Base-by-base conservation (phyloP, 2,888 invertebrate species). In the Andrena trimmerana region DNA sequence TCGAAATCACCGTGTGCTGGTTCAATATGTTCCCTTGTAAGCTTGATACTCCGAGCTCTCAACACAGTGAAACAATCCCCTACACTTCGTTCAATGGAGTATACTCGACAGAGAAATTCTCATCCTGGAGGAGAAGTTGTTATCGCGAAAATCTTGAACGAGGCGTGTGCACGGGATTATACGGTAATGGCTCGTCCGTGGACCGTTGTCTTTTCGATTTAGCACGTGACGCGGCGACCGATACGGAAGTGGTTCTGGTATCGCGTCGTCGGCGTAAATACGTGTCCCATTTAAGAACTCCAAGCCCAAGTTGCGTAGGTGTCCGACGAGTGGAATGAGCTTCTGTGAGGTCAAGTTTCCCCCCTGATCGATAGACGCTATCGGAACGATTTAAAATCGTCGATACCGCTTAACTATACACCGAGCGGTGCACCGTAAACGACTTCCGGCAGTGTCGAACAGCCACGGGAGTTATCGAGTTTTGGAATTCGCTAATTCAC, bases 251-350 rank as follows among this genome's bases (percentile, higher is more conserved):
- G 76, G 33, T 52, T 77, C 65, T 65, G 63, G 80, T 76, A 71
- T 73, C 68, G 74, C 60, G 57, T 66, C 79, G 84, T 76, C 54
- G 66, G 75, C 74, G 84, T 70, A 85, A 85, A 85, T 85, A 80
- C 79, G 60, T 54, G 81, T 86, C 78, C 83, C 80, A 76, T 84
- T 84, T 74, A 72, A 86, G 77, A 86, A 71, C 65, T 73, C 16
- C 65, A 54, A 24, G 20, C 77, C 81, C 74, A 57, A 73, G 74
- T 84, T 78, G 90, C 90, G 90, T 91, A 87, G 91, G 91, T 88
- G 90, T 84, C 76, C 71, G 81, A 81, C 87, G 86, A 88, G 78
- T 67, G 70, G 83, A 81, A 84, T 84, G 84, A 75, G 81, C 85
- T 84, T 68, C 85, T 77, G 71, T 65, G 86, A 84, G 87, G 85